Evolutionary conservation across 2,888 invertebrate genomes (phyloP).

Genomic region (Diploptera punctata): DNA sequence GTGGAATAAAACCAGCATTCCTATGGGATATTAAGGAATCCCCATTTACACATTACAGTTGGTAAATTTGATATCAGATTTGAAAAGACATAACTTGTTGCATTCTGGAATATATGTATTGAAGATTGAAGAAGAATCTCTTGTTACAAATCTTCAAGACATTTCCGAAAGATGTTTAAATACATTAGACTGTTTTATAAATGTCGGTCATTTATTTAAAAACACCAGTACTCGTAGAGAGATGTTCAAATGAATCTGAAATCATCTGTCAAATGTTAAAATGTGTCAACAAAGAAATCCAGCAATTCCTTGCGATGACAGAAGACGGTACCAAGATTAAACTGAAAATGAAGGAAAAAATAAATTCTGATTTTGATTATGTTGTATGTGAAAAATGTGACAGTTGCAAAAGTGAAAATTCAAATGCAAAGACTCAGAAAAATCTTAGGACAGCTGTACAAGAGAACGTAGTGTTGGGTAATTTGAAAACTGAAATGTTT

Average conservation of each 20-base stretch:
- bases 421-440: no score
- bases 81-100: constrained; percentile 44
- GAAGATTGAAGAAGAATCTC: constrained; percentile 14
- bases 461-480: no score
- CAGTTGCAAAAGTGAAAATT: no score
- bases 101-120: constrained; percentile 42
- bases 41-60: constrained; percentile 40
- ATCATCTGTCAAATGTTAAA: no score
- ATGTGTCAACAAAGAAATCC: no score
- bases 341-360: no score
- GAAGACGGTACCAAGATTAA: no score
- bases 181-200: constrained; percentile 36
- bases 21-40: constrained; percentile 48
- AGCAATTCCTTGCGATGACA: no score
- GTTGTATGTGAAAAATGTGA: no score
- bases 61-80: constrained; percentile 39
- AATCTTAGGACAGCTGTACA: no score
- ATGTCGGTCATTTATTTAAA: constrained; percentile 43
- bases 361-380: no score
- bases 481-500: no score
- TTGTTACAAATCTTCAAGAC: constrained; percentile 22
- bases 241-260: neutral
- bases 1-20: constrained; percentile 48
- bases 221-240: constrained; percentile 30
- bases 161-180: neutral